Evolutionary conservation across 2,888 invertebrate species (phyloP), one percentile per base, ranked within the genome.

Genomic region (Rhyacophila evoluta): DNA sequence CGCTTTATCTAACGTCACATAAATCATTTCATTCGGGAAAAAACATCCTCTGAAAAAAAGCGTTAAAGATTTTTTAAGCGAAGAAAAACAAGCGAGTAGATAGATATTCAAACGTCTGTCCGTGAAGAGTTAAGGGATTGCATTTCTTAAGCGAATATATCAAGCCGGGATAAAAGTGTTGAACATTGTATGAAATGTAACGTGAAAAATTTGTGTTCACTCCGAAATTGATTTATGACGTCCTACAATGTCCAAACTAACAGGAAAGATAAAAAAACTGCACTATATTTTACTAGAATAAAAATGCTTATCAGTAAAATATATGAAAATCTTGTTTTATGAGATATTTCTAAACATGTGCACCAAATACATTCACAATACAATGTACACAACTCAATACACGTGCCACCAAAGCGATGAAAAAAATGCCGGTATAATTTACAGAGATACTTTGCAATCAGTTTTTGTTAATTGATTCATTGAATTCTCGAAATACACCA

Each of bases 111-210:
- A 55, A 55, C 55, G 55, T 55, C 55, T 55, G 55, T 55, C 55
- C 55, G 55, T 5, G 19, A 8, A 19, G 19, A 70, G 25, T 71
- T 36, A 75, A 75, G 75, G 37, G 41, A 70, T 70, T 75, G 75
- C 75, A 77, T 77, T 77, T 72, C 71, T 77, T 72, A 77, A 55
- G 33, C 39, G 77, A 77, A 77, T 72, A 55, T 77, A 72, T 41
- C 75, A 33, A 33, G 28, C 70, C 55, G 55, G 19, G 28, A 70
- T 70, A 29, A 33, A 70, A 70, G 55, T 55, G 55, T 19, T 55
- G 55, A 55, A 55, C 15, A 55, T 55, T 55, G 55, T 55, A 55
- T 55, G 55, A 55, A 55, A 55, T 55, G 25, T 25, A 55, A 55
- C 55, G 55, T 25, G 41, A 55, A 55, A 55, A 55, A 55, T 55